phyloP scores from a whole-genome alignment of 2,113 vertebrate species.

The Girardinichthys multiradiatus region DNA sequence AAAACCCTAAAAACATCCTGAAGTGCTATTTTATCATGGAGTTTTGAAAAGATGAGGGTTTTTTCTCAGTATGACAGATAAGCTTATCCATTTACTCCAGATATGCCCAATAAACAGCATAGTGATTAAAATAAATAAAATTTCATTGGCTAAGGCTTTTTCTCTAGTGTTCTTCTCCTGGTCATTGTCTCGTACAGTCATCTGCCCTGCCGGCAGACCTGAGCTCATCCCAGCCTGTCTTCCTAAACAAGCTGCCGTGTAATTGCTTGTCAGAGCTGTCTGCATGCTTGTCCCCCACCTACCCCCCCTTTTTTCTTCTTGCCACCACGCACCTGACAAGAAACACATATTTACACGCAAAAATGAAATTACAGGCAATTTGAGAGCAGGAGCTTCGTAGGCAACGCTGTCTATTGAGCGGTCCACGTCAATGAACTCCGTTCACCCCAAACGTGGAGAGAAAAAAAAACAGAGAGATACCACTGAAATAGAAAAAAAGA shows the following conservation, averaged over 20 bases:
- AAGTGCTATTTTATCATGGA: background rate
- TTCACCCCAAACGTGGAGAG: slow-evolving; percentile 11
- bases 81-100: slow-evolving; percentile 3
- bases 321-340: slow-evolving; percentile 63
- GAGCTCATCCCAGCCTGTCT: slow-evolving; percentile 53
- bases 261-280: slow-evolving; percentile 80
- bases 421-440: slow-evolving; percentile 51
- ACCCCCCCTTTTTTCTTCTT: slow-evolving; percentile 8
- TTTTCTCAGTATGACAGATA: slow-evolving; percentile 8
- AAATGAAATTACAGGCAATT: slow-evolving; percentile 73
- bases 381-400: slow-evolving; percentile 35
- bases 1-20: background rate
- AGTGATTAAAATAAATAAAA: slow-evolving; percentile 17
- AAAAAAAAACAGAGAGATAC: slow-evolving; percentile 15
- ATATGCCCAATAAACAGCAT: slow-evolving; percentile 15
- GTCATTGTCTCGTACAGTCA: slow-evolving; percentile 40
- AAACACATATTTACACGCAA: slow-evolving; percentile 77
- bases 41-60: background rate
- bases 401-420: slow-evolving; percentile 47
- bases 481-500: background rate
- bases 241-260: slow-evolving; percentile 57
- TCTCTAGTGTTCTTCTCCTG: slow-evolving; percentile 26
- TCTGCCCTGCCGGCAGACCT: slow-evolving; percentile 16
- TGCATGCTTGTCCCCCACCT: slow-evolving; percentile 22
- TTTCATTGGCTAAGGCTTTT: background rate